phyloP scores from a whole-genome alignment of 1,140 invertebrate genomes.

The Babylonia areolata region DNA sequence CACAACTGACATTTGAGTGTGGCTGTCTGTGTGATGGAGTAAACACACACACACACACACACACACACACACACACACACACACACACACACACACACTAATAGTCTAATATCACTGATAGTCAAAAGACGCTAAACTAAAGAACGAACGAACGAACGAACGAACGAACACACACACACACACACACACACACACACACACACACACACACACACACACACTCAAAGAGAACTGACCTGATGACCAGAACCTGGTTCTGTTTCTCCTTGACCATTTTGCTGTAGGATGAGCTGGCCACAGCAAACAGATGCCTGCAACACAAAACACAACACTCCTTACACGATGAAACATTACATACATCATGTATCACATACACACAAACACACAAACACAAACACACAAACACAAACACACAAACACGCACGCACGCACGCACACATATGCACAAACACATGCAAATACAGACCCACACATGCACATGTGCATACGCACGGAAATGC shows the following conservation, averaged over 20 bases:
- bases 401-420: background rate
- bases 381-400: background rate
- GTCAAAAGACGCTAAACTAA: no score
- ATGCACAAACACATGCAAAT: background rate
- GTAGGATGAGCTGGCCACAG: conserved; percentile 93
- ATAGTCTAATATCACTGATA: no score
- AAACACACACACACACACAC: no score
- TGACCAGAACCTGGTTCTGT: conserved; percentile 88
- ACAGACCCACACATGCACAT: background rate
- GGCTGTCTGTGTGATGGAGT: no score
- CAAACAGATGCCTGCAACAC: conserved; percentile 88
- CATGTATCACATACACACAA: background rate
- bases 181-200: background rate
- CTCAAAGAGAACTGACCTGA: conserved; percentile 81
- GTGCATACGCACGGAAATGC: background rate
- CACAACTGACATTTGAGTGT: no score
- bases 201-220: background rate
- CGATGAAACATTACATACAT: background rate
- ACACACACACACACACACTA: no score
- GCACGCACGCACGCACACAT: background rate
- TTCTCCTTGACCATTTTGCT: conserved; percentile 80
- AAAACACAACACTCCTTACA: background rate
- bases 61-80: no score
- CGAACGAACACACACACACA: background rate
- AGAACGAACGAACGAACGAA: no score